Evolutionary conservation across 2,888 invertebrate species (phyloP), one percentile per base, ranked within the genome.

Genomic region (Cyclophora punctaria): DNA sequence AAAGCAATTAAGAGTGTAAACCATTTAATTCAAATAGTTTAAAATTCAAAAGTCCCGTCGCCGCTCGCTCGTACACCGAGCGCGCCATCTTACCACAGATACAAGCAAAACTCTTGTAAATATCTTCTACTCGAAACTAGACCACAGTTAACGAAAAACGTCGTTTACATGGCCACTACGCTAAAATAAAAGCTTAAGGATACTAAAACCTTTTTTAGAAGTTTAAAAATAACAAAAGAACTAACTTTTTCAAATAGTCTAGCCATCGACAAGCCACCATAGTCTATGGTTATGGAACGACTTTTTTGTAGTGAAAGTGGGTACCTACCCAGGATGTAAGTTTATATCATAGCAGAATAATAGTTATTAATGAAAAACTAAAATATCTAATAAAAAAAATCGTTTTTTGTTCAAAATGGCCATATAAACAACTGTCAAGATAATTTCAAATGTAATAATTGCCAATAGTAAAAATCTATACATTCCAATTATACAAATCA

Each of bases 401-500:
- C 5, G 4, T 35, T 37, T 35, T 6, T 44, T 44, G 7, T 41
- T 40, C 3, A 55, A 56, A 59, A 54, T 56, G 56, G 60, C 56
- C 65, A 52, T 55, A 53, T 56, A 49, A 44, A 57, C 49, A 44
- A 57, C 51, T 64, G 20, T 20, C 59, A 65, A 64, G 20, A 20
- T 37, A 5, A 54, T 64, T 57, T 59, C 59, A 56, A 50, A 55
- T 60, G 63, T 66, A 63, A 62, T 64, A 63, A 73, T 75, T 77
- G 37, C 37, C 37, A 37, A 37, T 37, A 37, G 37, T 37, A 75
- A 78, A 78, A 78, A 77, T 75, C 76, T 77, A 74, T 68, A 72
- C 70, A 71, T 69, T 70, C 74, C 71, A 69, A 76, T 59, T 55
- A 67, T 75, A 79, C 73, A 75, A 75, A 74, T 73, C 74, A 71